Evolutionary conservation across 2,888 invertebrate species (phyloP).

Genomic region (Lymantria dispar): DNA sequence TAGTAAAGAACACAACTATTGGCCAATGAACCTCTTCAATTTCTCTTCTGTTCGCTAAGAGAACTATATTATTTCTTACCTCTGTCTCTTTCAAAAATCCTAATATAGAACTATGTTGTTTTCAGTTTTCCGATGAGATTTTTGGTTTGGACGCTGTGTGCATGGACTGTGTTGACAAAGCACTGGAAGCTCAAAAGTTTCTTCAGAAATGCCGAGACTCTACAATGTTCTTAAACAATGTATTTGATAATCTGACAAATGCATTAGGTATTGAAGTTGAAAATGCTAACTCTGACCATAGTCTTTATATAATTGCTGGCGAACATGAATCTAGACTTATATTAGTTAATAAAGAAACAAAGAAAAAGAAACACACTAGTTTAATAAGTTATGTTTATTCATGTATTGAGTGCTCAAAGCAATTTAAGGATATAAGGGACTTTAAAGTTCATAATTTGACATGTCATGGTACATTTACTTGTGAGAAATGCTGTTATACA

Average conservation of each 20-base stretch:
- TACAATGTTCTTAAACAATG: constrained; percentile 43
- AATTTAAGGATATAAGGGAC: constrained; percentile 38
- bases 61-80: no score
- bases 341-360: constrained; percentile 38
- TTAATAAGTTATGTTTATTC: constrained; percentile 13
- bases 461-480: constrained; percentile 46
- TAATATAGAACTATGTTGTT: neutral
- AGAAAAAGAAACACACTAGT: constrained; percentile 9
- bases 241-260: constrained; percentile 48
- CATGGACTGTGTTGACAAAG: constrained; percentile 50
- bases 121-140: constrained; percentile 54
- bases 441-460: constrained; percentile 47
- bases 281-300: constrained; percentile 32
- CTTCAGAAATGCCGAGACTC: constrained; percentile 47
- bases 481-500: constrained; percentile 50
- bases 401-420: constrained; percentile 46
- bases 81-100: no score
- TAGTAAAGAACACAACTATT: no score
- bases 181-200: constrained; percentile 46
- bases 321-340: constrained; percentile 48
- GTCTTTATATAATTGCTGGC: constrained; percentile 49
- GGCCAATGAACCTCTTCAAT: no score
- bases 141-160: constrained; percentile 64
- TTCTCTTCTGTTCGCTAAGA: no score
- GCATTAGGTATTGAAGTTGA: constrained; percentile 42